Conservation (phyloP, 2,888 invertebrate species). For the Slavum lentiscoides region DNA sequence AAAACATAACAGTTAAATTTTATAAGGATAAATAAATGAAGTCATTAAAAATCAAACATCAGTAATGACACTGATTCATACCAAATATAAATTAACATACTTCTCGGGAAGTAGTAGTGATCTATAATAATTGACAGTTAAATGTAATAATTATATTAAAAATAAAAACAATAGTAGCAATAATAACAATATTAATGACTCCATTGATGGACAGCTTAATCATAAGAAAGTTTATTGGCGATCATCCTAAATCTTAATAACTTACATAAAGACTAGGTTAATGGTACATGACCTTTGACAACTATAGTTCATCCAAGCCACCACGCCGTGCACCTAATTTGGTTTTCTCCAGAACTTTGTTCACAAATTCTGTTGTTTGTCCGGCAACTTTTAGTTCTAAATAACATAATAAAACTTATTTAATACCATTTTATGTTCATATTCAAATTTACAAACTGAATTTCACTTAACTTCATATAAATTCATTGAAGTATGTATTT, state of each 20-base stretch:
- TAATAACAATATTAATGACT: conserved; percentile 38
- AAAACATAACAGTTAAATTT: conserved; percentile 34
- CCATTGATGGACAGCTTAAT: conserved; percentile 27
- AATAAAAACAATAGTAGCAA: conserved; percentile 31
- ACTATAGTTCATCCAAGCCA: conserved; percentile 69
- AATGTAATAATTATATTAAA: conserved; percentile 22
- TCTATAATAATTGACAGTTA: conserved; percentile 46
- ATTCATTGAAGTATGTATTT: neutral
- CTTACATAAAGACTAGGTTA: conserved; percentile 45
- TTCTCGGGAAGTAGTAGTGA: conserved; percentile 26
- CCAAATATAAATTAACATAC: conserved; percentile 18
- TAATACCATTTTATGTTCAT: neutral
- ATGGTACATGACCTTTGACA: conserved; percentile 41
- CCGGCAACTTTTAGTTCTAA: conserved; percentile 87
- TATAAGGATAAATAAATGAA: conserved; percentile 28
- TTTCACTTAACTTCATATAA: neutral
- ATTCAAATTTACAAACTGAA: neutral
- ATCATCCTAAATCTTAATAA: conserved; percentile 17
- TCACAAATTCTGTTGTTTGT: conserved; percentile 90
- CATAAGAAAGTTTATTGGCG: conserved; percentile 24
- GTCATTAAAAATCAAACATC: conserved; percentile 21
- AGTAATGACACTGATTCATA: conserved; percentile 12
- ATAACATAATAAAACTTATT: conserved; percentile 57
- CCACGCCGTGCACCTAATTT: conserved; percentile 77
- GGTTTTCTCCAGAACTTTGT: conserved; percentile 85